Percentiles rank a stretch among this genome's conserved stretches.
Conservation (phyloP, 2,113 vertebrate species). For the Thunnus thynnus region DNA sequence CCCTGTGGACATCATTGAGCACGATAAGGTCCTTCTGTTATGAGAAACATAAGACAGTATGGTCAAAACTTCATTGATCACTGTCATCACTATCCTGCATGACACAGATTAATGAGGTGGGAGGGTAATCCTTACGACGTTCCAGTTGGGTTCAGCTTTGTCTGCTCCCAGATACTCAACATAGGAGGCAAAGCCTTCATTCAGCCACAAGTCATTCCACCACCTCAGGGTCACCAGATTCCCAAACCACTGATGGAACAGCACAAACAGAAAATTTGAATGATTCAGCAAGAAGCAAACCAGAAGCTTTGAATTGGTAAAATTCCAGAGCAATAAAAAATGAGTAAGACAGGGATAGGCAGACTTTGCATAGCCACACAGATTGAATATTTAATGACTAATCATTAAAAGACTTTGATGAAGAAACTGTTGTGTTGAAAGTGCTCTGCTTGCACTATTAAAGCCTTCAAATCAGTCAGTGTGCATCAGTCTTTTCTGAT, state of each 20-base stretch:
- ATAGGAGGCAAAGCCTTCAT: constrained; percentile 96
- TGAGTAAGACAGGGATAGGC: neutral
- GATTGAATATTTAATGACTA: too few species aligned
- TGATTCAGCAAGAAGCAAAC: neutral
- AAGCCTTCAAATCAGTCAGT: too few species aligned
- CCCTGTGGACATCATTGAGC: constrained; percentile 85
- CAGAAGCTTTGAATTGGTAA: too few species aligned
- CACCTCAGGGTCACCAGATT: constrained; percentile 94
- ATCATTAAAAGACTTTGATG: too few species aligned
- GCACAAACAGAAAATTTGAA: neutral
- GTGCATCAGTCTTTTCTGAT: too few species aligned
- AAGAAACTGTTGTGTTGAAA: too few species aligned
- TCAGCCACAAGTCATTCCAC: constrained; percentile 98
- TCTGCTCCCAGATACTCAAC: constrained; percentile 93
- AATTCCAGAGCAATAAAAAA: neutral
- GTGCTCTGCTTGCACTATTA: too few species aligned
- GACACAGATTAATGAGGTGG: neutral
- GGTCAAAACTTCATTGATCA: neutral
- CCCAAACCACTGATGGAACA: constrained; percentile 92
- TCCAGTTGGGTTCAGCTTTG: constrained; percentile 83
- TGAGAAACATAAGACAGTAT: constrained; percentile 14
- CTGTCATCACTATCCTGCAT: neutral
- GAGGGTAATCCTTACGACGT: constrained; percentile 83
- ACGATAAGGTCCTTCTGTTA: constrained; percentile 92
- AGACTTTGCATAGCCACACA: too few species aligned